Evolutionary conservation across 2,888 invertebrate genomes (phyloP).

Genomic region (Keiferia lycopersicella): DNA sequence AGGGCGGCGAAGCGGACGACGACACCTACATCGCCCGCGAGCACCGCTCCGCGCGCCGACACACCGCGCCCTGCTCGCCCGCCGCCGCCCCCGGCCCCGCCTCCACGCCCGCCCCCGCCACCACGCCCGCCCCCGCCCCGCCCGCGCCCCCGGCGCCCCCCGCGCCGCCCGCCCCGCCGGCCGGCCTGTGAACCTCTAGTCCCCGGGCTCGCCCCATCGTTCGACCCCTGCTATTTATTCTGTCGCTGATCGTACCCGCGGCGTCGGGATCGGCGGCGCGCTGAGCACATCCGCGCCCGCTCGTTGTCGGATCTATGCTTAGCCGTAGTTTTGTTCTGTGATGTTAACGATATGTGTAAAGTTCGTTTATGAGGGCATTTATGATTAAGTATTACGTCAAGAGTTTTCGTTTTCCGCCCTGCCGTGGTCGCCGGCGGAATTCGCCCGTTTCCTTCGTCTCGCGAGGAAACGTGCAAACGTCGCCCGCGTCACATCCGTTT

Average conservation of each 20-base stretch:
- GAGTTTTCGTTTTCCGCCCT: conserved; percentile 32
- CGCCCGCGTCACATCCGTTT: conserved; percentile 40
- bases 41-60: too few relatives aligned
- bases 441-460: conserved; percentile 13
- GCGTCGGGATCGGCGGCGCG: conserved; percentile 31
- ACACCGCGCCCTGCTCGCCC: conserved; percentile 40
- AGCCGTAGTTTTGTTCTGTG: conserved; percentile 72
- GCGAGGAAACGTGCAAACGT: conserved; percentile 29
- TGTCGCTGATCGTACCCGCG: conserved; percentile 36
- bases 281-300: conserved; percentile 22
- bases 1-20: conserved; percentile 44
- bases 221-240: conserved; percentile 38
- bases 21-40: conserved; percentile 38
- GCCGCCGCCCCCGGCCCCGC: conserved; percentile 38
- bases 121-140: too few relatives aligned
- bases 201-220: conserved; percentile 36
- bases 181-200: conserved; percentile 44
- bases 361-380: conserved; percentile 56
- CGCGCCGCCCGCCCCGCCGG: conserved; percentile 36
- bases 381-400: conserved; percentile 50
- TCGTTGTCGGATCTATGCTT: conserved; percentile 45
- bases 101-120: conserved; percentile 31
- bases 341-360: conserved; percentile 66
- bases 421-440: conserved; percentile 28
- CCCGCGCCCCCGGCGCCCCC: conserved; percentile 35